Base-by-base conservation (phyloP, 2,113 vertebrate genomes). In the Nestor notabilis region DNA sequence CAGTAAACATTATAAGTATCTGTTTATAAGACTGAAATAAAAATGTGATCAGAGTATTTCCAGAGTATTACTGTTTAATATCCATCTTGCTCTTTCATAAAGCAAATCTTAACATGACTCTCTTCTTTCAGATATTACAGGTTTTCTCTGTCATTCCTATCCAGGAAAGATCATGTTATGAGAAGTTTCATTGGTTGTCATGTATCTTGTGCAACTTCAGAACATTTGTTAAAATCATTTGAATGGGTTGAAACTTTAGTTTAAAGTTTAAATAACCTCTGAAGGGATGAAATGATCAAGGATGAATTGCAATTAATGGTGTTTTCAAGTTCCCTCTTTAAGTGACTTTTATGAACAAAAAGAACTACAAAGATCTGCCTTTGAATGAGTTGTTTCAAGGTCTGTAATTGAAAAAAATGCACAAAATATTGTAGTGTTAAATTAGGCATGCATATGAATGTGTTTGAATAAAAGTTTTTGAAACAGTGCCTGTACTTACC, bases 261-360 rank as follows among this genome's bases (percentile, higher is more conserved):
- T 96, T 93, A 92, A 93, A 96, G 90, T 91, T 94, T 93, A 83
- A 95, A 93, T 87, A 92, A 79, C 55, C 80, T 91, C 79, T 76
- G 31, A 94, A 83, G 7, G 69, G 61, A 95, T 95, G 69, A 94
- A 97, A 97, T 56, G 35, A 95, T 90, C 85, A 78, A 91, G 81
- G 50, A 89, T 17, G 77, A 91, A 75, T 78, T 91, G 29, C 19
- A 53, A 71, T 71, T 93, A 87, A 91, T 83, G 58, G 90, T 81
- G 77, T 97, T 97, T 96, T 91, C 80, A 95, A 93, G 58, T 92
- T 92, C 33, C 10, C 37, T 85, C 63, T 93, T 85, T 82, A 91
- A 78, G 60, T 74, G 60, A 65, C 75, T 92, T 95, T 88, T 93
- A 86, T 76, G 83, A 97, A 83, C 66, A 94, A 92, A 93, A 87